Base-by-base conservation (phyloP, 2,888 invertebrate genomes). In the Gortyna flavago region DNA sequence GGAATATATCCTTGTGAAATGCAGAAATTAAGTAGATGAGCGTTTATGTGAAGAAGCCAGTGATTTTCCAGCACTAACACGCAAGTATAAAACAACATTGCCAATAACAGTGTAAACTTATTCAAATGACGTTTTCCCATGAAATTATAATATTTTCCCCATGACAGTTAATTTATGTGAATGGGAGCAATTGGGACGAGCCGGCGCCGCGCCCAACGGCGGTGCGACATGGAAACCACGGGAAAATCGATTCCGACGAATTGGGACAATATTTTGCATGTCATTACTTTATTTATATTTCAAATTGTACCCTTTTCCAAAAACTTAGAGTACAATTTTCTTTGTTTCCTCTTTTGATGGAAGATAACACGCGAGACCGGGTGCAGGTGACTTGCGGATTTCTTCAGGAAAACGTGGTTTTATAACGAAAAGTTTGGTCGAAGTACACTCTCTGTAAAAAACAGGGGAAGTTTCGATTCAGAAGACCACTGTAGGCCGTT, bases 171-270 rank as follows among this genome's bases (percentile, higher is more conserved):
- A 84, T 87, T 88, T 87, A 87, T 85, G 80, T 69, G 77, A 72
- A 64, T 74, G 75, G 73, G 72, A 75, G 76, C 84, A 72, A 67
- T 68, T 84, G 89, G 87, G 83, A 87, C 88, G 80, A 83, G 83
- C 84, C 86, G 87, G 89, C 85, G 90, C 89, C 86, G 88, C 81
- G 41, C 81, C 83, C 84, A 79, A 79, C 86, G 79, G 69, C 80
- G 77, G 57, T 38, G 73, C 80, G 85, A 81, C 92, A 92, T 93
- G 91, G 89, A 92, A 92, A 89, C 87, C 79, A 82, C 84, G 89
- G 87, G 91, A 90, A 92, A 93, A 94, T 94, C 94, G 94, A 95
- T 93, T 86, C 72, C 70, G 44, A 85, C 81, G 81, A 93, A 93
- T 91, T 92, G 87, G 92, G 91, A 93, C 92, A 79, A 84, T 84